phyloP scores from a whole-genome alignment of 2,888 invertebrate genomes.

The Himalopsyche kuldschensis region DNA sequence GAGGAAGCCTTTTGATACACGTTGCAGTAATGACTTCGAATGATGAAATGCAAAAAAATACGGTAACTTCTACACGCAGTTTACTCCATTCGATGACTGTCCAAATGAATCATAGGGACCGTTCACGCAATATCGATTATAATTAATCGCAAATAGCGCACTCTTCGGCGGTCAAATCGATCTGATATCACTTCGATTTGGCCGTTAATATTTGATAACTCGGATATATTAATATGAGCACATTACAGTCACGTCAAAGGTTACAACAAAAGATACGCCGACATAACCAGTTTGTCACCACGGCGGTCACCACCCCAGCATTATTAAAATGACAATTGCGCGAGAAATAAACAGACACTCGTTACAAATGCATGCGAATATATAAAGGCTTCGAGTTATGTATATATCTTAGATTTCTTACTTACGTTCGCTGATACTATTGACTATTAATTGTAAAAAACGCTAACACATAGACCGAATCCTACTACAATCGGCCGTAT shows the following conservation, averaged over 20 bases:
- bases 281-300: conserved; percentile 60
- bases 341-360: conserved; percentile 24
- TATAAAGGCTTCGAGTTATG: not conserved
- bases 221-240: not conserved
- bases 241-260: conserved; percentile 12
- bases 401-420: conserved; percentile 40
- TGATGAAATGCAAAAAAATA: conserved; percentile 15
- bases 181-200: not conserved
- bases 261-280: conserved; percentile 48
- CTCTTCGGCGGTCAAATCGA: not conserved
- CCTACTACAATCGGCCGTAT: conserved; percentile 71
- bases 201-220: not conserved
- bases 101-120: conserved; percentile 29
- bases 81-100: conserved; percentile 14
- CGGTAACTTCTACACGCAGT: conserved; percentile 20
- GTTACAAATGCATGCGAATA: not conserved
- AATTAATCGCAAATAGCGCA: conserved; percentile 9
- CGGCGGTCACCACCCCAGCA: conserved; percentile 59
- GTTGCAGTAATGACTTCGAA: not conserved
- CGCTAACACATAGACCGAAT: conserved; percentile 70
- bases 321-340: conserved; percentile 43
- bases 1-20: not conserved
- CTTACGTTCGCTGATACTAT: conserved; percentile 61
- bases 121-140: conserved; percentile 33
- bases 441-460: conserved; percentile 63